phyloP scores from a whole-genome alignment of 2,888 invertebrate species.

The Drosophila meridiana region DNA sequence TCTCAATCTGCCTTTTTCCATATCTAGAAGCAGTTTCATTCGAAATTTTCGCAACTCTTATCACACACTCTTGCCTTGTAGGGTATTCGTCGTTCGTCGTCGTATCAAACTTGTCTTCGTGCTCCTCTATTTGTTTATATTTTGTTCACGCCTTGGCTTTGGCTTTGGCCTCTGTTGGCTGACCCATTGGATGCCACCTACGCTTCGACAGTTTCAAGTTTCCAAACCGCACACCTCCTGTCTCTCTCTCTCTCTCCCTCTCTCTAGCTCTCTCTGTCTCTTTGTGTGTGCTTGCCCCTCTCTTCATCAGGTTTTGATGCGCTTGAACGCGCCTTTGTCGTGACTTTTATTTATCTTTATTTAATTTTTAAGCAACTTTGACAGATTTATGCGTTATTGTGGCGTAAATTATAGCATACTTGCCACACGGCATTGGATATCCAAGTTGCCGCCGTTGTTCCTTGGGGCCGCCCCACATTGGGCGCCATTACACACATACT shows the following conservation, averaged over 20 bases:
- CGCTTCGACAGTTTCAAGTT: constrained; percentile 48
- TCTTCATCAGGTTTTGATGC: constrained; percentile 55
- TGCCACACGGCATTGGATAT: constrained; percentile 34
- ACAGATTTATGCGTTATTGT: constrained; percentile 75
- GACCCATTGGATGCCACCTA: constrained; percentile 18
- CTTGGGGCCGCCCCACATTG: constrained; percentile 4
- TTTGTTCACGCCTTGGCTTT: constrained; percentile 47
- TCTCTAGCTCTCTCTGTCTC: too few species aligned
- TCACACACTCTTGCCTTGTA: neutral
- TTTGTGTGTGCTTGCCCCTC: neutral
- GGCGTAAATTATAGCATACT: constrained; percentile 75
- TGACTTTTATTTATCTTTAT: constrained; percentile 76
- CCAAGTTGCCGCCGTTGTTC: constrained; percentile 5
- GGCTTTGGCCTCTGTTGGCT: constrained; percentile 4
- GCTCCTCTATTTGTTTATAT: constrained; percentile 44
- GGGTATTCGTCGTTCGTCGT: neutral
- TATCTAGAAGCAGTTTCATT: too few species aligned
- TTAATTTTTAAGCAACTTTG: constrained; percentile 77
- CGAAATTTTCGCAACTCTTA: neutral
- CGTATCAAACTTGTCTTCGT: constrained; percentile 3
- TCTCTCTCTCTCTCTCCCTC: neutral
- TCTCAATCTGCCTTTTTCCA: too few species aligned
- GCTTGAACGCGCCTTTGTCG: constrained; percentile 67
- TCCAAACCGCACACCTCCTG: neutral
- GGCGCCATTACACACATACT: constrained; percentile 31